Evolutionary conservation across 1,140 invertebrate genomes (phyloP).

Genomic region (Nilaparvata lugens): DNA sequence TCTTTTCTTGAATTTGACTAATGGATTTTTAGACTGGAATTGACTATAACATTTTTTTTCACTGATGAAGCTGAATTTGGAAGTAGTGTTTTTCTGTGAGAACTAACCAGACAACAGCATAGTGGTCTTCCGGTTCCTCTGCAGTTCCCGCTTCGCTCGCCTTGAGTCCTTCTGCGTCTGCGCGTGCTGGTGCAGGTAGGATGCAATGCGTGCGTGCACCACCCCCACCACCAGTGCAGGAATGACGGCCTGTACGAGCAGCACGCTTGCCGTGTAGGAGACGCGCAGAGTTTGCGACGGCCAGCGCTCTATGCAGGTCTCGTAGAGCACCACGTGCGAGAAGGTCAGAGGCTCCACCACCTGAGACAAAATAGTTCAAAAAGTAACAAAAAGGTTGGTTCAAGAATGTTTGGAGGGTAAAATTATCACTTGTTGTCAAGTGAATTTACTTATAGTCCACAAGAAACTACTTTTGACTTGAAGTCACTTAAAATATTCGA

Average conservation of each 20-base stretch:
- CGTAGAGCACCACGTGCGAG: slow-evolving; percentile 31
- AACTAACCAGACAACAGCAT: slow-evolving; percentile 34
- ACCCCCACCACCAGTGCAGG: slow-evolving; percentile 43
- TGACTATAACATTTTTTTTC: too few relatives aligned
- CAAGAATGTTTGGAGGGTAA: too few relatives aligned
- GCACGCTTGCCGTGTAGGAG: slow-evolving; percentile 40
- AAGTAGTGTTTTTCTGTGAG: too few relatives aligned
- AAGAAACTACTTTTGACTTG: too few relatives aligned
- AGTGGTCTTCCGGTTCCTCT: slow-evolving; percentile 43
- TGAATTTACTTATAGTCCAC: too few relatives aligned
- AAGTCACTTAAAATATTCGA: too few relatives aligned
- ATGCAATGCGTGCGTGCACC: slow-evolving; percentile 44
- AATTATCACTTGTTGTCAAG: too few relatives aligned
- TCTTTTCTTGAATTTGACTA: too few relatives aligned
- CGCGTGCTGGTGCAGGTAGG: slow-evolving; percentile 34
- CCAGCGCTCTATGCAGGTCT: slow-evolving; percentile 39
- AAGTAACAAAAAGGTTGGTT: background rate
- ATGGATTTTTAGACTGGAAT: too few relatives aligned
- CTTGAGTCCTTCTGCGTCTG: slow-evolving; percentile 29
- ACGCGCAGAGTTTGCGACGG: slow-evolving; percentile 36
- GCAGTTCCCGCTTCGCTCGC: slow-evolving; percentile 34
- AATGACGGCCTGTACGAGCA: slow-evolving; percentile 45
- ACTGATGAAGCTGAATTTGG: too few relatives aligned
- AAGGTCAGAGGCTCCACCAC: slow-evolving; percentile 34
- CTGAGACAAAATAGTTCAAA: too few relatives aligned